Conservation (phyloP, 2,113 vertebrate species). For the Meleagris gallopavo region DNA sequence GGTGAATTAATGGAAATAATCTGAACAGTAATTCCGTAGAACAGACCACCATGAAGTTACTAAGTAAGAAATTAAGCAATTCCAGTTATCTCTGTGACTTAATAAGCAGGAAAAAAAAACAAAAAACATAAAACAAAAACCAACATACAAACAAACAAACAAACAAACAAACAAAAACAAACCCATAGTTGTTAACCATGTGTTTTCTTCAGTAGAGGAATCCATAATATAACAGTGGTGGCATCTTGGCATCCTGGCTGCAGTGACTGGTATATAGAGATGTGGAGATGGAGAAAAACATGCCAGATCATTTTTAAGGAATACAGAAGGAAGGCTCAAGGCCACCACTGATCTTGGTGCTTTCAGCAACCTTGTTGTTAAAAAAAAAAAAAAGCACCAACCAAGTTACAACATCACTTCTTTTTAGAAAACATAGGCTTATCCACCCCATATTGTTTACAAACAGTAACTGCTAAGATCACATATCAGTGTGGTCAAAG, state of each 20-base stretch:
- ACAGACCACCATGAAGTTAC: background rate
- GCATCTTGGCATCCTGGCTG: background rate
- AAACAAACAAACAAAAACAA: too few relatives aligned
- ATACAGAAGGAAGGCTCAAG: background rate
- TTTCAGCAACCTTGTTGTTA: background rate
- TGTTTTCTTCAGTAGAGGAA: background rate
- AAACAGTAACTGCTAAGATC: background rate
- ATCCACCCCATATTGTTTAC: background rate
- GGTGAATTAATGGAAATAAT: background rate
- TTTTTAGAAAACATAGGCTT: background rate
- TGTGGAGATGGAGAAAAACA: background rate
- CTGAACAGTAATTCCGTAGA: background rate
- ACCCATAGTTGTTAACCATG: background rate
- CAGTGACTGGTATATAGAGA: background rate
- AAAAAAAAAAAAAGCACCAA: background rate
- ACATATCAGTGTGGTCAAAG: slow-evolving; percentile 11
- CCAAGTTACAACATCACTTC: background rate
- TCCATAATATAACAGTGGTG: background rate
- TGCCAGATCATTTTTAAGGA: background rate
- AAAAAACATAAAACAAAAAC: too few relatives aligned
- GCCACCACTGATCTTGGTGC: background rate
- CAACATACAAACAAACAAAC: background rate
- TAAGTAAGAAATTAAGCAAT: background rate
- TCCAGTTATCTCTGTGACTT: background rate
- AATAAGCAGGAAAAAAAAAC: background rate